These are phyloP conservation scores for Nyctalus aviator DNA, from an alignment of 2,797 vertebrate species.

Conservation along the genomic window DNA sequence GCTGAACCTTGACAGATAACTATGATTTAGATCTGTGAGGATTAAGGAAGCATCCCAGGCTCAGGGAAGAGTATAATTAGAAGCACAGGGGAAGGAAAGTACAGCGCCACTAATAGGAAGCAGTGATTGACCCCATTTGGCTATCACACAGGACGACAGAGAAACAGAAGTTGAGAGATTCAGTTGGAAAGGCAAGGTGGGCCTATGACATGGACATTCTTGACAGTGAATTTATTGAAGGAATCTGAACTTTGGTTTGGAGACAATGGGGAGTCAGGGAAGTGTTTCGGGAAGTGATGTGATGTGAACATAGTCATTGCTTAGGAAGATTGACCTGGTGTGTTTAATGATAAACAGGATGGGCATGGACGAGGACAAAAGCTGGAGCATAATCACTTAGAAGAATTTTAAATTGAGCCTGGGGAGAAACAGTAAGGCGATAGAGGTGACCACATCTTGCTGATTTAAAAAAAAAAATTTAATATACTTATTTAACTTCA, in stretches of 20 bases:
- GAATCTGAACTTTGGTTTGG: neutral
- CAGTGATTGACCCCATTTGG: neutral
- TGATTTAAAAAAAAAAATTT: neutral
- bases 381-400: neutral
- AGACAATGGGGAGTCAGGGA: too few species aligned
- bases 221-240: neutral
- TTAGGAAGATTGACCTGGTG: neutral
- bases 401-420: neutral
- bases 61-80: neutral
- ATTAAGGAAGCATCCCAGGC: neutral
- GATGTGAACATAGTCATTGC: neutral
- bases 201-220: neutral
- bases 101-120: neutral
- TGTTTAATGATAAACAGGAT: neutral
- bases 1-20: neutral
- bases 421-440: neutral
- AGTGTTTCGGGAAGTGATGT: neutral
- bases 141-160: neutral
- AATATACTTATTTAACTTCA: neutral
- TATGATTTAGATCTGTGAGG: neutral
- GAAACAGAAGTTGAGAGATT: neutral
- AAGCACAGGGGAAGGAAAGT: neutral
- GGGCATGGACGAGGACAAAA: neutral
- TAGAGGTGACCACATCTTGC: neutral
- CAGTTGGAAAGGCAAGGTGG: neutral